Conservation (phyloP, 2,113 vertebrate species). For the Microcebus lehilahytsara region DNA sequence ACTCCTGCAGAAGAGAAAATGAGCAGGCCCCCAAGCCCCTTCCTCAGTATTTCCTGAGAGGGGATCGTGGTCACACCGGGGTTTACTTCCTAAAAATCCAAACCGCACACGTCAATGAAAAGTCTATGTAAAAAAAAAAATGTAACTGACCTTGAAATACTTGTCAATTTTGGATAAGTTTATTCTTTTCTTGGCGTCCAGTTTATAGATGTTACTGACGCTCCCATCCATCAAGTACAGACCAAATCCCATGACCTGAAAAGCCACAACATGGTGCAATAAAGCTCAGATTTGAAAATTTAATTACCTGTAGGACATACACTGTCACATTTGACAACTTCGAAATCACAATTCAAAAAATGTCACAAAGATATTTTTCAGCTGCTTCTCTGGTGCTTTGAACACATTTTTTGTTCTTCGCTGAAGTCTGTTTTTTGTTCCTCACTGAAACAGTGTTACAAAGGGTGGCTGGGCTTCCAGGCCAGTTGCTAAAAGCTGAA, state of each 20-base stretch:
- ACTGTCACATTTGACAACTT: neutral
- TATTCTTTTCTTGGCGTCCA: constrained; percentile 98
- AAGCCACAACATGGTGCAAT: neutral
- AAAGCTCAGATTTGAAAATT: neutral
- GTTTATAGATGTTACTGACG: constrained; percentile 97
- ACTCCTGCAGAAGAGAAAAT: too few species aligned
- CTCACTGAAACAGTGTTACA: neutral
- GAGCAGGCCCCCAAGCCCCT: too few species aligned
- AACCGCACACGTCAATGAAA: neutral
- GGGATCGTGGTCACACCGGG: neutral
- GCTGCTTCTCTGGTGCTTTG: neutral
- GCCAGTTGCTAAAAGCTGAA: neutral
- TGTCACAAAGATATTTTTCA: neutral
- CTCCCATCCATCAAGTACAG: constrained; percentile 97
- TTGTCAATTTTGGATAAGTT: constrained; percentile 98
- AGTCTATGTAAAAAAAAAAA: neutral
- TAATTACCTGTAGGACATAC: neutral
- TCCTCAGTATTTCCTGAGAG: accelerated
- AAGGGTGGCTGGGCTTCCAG: neutral
- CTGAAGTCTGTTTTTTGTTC: neutral
- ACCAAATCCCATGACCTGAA: constrained; percentile 98
- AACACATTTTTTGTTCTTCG: too few species aligned
- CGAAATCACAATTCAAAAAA: neutral
- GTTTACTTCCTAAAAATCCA: neutral
- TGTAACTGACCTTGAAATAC: constrained; percentile 94